A percentile compares a stretch with the other conserved stretches of the same genome.
Evolutionary conservation across 2,113 vertebrate genomes (phyloP).

Genomic region (Zootoca vivipara): DNA sequence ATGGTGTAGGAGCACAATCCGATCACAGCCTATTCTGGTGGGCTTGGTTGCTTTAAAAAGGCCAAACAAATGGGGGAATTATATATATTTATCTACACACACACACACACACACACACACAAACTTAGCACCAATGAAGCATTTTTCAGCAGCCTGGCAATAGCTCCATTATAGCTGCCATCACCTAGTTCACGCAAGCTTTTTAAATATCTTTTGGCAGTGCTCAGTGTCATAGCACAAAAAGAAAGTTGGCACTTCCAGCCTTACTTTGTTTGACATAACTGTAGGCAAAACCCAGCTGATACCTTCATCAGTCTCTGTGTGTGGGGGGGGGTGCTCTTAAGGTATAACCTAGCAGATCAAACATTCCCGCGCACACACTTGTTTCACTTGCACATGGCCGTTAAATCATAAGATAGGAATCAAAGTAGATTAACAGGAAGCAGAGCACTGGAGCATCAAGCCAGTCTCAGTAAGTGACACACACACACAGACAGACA

Average conservation of each 20-base stretch:
- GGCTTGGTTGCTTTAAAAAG: conserved; percentile 78
- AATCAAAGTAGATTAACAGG: conserved; percentile 64
- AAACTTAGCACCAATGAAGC: conserved; percentile 77
- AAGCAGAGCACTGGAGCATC: conserved; percentile 54
- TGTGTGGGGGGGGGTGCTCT: conserved; percentile 71
- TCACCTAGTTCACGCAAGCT: conserved; percentile 86
- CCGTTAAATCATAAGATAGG: conserved; percentile 70
- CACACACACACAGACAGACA: conserved; percentile 4
- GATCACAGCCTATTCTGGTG: conserved; percentile 66
- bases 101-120: conserved; percentile 32
- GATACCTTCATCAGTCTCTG: conserved; percentile 80
- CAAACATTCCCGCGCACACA: conserved; percentile 55
- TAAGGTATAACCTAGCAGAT: conserved; percentile 76
- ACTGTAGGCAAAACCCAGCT: conserved; percentile 85
- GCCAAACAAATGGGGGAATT: conserved; percentile 77
- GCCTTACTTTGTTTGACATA: conserved; percentile 86
- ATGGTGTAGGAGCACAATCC: conserved; percentile 65
- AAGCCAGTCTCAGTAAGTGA: conserved; percentile 62
- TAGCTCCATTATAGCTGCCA: conserved; percentile 87
- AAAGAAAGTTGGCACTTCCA: conserved; percentile 83
- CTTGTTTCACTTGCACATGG: conserved; percentile 58
- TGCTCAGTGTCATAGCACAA: conserved; percentile 80
- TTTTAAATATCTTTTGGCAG: conserved; percentile 87
- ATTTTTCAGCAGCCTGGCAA: conserved; percentile 82
- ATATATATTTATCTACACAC: conserved; percentile 37